Evolutionary conservation across 2,797 vertebrate species (phyloP), one percentile per base, ranked within the genome.

Genomic region (Paramormyrops hopkinsi): DNA sequence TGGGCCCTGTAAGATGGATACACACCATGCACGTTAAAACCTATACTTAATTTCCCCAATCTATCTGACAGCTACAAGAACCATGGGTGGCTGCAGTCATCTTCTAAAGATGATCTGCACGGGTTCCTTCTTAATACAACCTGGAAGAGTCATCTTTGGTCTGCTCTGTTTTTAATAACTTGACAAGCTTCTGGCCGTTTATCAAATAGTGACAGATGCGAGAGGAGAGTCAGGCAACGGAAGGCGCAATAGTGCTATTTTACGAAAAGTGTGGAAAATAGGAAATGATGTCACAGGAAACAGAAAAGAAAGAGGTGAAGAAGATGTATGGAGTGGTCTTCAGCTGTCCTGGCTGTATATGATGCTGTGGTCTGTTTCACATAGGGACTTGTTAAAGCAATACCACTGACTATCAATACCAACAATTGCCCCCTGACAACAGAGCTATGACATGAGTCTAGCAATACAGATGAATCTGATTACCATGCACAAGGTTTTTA

Each of bases 1-100:
- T 7, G 98, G 98, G 88, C 98, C 98, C 98, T 99, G 95, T 88
- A 94, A 94, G 14, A 90, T 19, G 41, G 22, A 91, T 59, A 89
- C n/a, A 89, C 8, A 90, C 59, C 85, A 87, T 87, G 65, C 14
- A 48, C 33, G 29, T 87, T 88, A 89, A 44, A 82, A 87, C 44
- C 48, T 86, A 29, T 22, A 69, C 7, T 62, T 86, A 2, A 59
- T 37, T 54, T 19, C 48, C 37, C 73, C 37, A 79, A 46, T 46
- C 37, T 44, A 79, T 11, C 73, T 79, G 37, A 44, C 11, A 37
- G 11, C 73, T n/a, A 44, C 37, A 79, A n/a, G 73, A 41, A 19
- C 17, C 73, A 79, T 3, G 19, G 37, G 17, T 9, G 73, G 73
- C 17, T 46, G 73, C 9, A 54, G 37, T 33, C 29, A 73, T 44